Evolutionary conservation across 2,888 invertebrate genomes (phyloP), one percentile per base, ranked within the genome.

Genomic region (Drosophila lutescens): DNA sequence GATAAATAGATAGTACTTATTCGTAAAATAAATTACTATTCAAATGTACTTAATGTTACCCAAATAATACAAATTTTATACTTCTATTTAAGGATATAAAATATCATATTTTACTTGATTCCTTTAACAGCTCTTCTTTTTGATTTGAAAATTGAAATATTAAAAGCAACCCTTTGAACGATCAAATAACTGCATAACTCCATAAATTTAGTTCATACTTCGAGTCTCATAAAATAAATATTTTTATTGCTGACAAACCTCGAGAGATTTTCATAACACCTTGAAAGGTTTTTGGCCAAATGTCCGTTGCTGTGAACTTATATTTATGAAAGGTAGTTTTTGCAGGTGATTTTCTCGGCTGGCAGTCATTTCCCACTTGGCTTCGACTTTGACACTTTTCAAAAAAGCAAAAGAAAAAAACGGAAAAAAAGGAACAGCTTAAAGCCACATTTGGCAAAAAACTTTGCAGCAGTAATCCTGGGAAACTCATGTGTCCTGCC

Each of bases 351-450:
- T 30, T 30, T 30, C 30, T 8, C 20, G 17, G 5, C 43, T 20
- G 56, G 9, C 49, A 49, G 56, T 47, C 26, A 58, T 58, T 58
- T 58, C 38, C 57, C 38, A 38, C 26, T 17, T 58, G 57, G n/a
- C 26, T 38, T 54, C 38, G 36, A 58, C 36, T 54, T 58, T 53
- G 57, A 57, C 53, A 53, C 55, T 57, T 50, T 54, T 54, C 20
- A 13, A 12, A 1, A 26, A 26, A 26, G 0, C 26, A 4, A 26
- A 26, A 26, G 5, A 26, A 26, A 26, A 26, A 26, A 26, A 5
- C 26, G 2, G 6, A 26, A 26, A 26, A 10, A 17, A 26, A 44
- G 17, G 17, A 43, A 43, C 60, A 43, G 43, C 44, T 49, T 49
- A 17, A 49, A 49, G 51, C 32, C 59, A 51, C 51, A 44, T 56